Evolutionary conservation across 2,888 invertebrate genomes (phyloP).

Genomic region (Bruchidius siliquastri): DNA sequence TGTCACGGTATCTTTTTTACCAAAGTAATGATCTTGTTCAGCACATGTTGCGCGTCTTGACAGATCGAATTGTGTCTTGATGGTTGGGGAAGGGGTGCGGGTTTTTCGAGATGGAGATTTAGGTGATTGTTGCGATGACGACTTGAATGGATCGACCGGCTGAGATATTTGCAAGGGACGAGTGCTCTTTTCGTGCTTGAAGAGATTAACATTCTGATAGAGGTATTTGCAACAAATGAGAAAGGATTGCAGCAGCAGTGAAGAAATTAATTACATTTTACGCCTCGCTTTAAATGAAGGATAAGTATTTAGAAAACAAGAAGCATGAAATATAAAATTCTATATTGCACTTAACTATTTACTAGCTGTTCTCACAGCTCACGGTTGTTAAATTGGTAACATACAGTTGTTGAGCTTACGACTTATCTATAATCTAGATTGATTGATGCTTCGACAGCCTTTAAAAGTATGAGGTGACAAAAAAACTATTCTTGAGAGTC

Average conservation of each 20-base stretch:
- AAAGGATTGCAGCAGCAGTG: not conserved
- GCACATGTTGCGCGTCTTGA: constrained; percentile 15
- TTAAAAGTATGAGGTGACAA: too few relatives aligned
- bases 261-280: not conserved
- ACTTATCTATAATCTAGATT: too few relatives aligned
- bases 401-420: too few relatives aligned
- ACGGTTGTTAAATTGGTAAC: too few relatives aligned
- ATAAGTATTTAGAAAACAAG: too few relatives aligned
- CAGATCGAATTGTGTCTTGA: constrained; percentile 13
- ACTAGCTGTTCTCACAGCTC: too few relatives aligned
- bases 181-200: not conserved
- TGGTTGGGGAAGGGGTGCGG: not conserved
- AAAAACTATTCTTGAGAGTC: too few relatives aligned
- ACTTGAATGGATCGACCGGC: not conserved
- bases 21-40: constrained; percentile 17
- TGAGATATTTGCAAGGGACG: not conserved
- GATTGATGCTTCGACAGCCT: too few relatives aligned
- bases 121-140: not conserved
- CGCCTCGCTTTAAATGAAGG: too few relatives aligned
- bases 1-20: constrained; percentile 16
- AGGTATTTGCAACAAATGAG: not conserved
- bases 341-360: too few relatives aligned
- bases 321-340: too few relatives aligned
- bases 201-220: not conserved
- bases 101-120: not conserved